A percentile compares a stretch with the other conserved stretches of the same genome.
phyloP scores from a whole-genome alignment of 2,888 invertebrate species.

The Entomobrya multifasciata region DNA sequence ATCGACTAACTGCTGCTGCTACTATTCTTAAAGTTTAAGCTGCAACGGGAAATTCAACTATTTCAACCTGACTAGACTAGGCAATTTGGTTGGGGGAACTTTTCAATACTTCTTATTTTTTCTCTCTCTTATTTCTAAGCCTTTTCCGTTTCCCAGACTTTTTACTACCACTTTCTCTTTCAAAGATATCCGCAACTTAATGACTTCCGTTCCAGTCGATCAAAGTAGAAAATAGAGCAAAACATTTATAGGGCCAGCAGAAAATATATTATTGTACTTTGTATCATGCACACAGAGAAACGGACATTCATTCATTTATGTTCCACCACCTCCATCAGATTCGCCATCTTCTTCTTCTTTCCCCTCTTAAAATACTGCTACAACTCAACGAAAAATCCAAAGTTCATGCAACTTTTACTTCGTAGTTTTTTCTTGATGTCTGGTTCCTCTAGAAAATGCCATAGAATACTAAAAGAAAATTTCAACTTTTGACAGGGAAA shows the following conservation, averaged over 20 bases:
- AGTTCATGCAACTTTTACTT: background rate
- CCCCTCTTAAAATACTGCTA: background rate
- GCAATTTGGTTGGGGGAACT: slow-evolving; percentile 45
- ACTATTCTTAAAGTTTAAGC: too few relatives aligned
- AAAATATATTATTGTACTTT: slow-evolving; percentile 13
- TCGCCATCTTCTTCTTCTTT: background rate
- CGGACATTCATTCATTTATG: slow-evolving; percentile 24
- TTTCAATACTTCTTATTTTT: slow-evolving; percentile 32
- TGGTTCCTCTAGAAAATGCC: slow-evolving; percentile 20
- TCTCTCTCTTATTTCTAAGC: background rate
- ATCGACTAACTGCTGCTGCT: too few relatives aligned
- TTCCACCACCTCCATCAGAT: slow-evolving; percentile 48
- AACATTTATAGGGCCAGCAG: slow-evolving; percentile 32
- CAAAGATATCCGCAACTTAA: slow-evolving; percentile 71
- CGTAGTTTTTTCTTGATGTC: background rate
- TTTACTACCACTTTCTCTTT: slow-evolving; percentile 25
- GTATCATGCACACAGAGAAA: background rate
- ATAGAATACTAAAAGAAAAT: background rate
- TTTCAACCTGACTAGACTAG: slow-evolving; percentile 64
- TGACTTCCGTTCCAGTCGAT: slow-evolving; percentile 74
- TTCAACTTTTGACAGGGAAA: background rate
- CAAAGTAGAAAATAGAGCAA: slow-evolving; percentile 64
- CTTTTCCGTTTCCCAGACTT: too few relatives aligned
- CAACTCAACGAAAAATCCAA: background rate
- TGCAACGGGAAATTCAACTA: slow-evolving; percentile 50